These are phyloP conservation scores for Shargacucullia verbasci DNA, from an alignment of 2,888 invertebrate genomes.

Conservation along the genomic window DNA sequence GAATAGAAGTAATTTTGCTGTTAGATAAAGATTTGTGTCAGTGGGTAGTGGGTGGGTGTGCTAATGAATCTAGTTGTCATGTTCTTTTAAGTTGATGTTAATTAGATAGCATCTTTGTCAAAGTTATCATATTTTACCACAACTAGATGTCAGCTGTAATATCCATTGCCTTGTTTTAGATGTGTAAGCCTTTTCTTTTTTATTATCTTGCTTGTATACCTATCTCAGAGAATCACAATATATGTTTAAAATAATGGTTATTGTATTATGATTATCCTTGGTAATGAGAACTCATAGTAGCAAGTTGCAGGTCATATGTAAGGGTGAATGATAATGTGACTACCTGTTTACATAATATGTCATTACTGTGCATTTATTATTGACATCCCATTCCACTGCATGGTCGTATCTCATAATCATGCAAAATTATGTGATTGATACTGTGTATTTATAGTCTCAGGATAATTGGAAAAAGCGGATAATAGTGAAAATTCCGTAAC, in stretches of 20 bases:
- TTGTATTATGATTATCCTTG: conserved; percentile 28
- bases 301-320: conserved; percentile 47
- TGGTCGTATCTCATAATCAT: conserved; percentile 42
- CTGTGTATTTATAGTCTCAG: neutral
- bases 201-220: neutral
- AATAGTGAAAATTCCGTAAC: too few relatives aligned
- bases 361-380: conserved; percentile 27
- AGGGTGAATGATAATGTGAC: conserved; percentile 46
- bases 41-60: neutral
- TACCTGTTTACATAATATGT: conserved; percentile 53
- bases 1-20: neutral
- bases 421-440: conserved; percentile 10
- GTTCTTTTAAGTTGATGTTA: too few relatives aligned
- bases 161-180: too few relatives aligned
- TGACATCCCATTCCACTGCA: conserved; percentile 22
- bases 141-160: too few relatives aligned
- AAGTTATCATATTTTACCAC: neutral
- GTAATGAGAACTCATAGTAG: conserved; percentile 31
- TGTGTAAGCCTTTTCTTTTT: neutral
- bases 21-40: conserved; percentile 3
- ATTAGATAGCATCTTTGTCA: neutral
- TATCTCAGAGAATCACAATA: neutral
- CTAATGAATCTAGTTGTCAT: neutral
- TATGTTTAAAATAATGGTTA: neutral
- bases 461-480: too few relatives aligned